Evolutionary conservation across 2,797 vertebrate genomes (phyloP).

Genomic region (Lepilemur ruficaudatus): DNA sequence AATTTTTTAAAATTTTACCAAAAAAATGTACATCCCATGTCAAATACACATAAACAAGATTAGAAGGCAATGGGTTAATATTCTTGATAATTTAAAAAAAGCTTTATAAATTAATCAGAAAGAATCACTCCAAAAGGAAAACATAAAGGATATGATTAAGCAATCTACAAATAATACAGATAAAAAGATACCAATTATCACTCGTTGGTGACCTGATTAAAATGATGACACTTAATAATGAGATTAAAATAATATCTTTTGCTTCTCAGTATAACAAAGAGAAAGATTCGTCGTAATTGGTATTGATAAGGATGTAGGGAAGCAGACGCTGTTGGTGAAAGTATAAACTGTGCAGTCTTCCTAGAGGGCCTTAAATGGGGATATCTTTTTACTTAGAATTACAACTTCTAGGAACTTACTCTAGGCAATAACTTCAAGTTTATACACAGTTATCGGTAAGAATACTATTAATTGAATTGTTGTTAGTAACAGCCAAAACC

Average conservation of each 20-base stretch:
- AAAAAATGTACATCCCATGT: background rate
- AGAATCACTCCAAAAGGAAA: constrained; percentile 31
- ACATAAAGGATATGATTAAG: background rate
- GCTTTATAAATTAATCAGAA: background rate
- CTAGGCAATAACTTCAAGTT: background rate
- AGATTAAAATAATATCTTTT: background rate
- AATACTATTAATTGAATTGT: background rate
- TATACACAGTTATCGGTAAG: background rate
- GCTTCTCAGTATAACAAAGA: background rate
- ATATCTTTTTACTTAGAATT: background rate
- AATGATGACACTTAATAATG: background rate
- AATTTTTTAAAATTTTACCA: background rate
- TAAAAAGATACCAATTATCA: background rate
- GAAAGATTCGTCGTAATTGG: background rate
- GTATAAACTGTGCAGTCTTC: background rate
- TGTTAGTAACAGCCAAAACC: background rate
- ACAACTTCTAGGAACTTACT: background rate
- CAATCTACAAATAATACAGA: background rate
- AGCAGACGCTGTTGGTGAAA: background rate
- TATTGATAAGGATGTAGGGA: background rate
- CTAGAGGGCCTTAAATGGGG: background rate
- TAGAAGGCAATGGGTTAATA: constrained; percentile 29
- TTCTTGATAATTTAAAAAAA: constrained; percentile 14
- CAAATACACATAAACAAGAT: constrained; percentile 35
- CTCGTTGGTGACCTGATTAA: background rate